Base-by-base conservation (phyloP, 2,113 vertebrate species). In the Alectura lathami region DNA sequence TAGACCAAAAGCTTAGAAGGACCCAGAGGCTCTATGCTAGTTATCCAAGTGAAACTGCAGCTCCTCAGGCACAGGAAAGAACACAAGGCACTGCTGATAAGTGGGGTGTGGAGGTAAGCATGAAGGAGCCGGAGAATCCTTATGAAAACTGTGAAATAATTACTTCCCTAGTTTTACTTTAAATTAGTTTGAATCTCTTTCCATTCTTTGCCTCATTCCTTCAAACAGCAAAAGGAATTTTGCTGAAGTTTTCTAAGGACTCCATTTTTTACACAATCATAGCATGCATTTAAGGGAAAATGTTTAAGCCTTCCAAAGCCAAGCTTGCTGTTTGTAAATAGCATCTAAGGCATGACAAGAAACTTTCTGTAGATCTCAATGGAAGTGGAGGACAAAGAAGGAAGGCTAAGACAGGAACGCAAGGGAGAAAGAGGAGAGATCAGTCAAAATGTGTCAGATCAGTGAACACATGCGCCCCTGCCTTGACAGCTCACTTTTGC, bases 361-460 rank as follows among this genome's bases (percentile, higher is more conserved):
- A 82, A 72, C 51, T 88, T 81, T 91, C 51, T 56, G 59, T 67
- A 88, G 70, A 60, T 83, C 54, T 83, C 51, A 51, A 6, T 81
- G 64, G 43, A 96, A 90, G 51, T 0, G 60, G 47, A 75, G 43
- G 76, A 45, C 64, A 88, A 83, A 86, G 72, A 78, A 45, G 91
- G 60, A 89, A 36, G 42, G 13, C 32, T 81, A 64, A 83, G 30
- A 79, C 29, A 74, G 56, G 62, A 85, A 40, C 54, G 64, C 17
- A 38, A 67, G 73, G 51, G 76, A 36, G 50, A 67, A 89, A 72
- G 78, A 51, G 23, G 17, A 70, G 24, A 89, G 9, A 92, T 91
- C 60, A 86, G 77, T 59, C 38, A 85, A 90, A 93, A 93, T 69
- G 32, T 83, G 79, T 74, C 70, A 91, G 54, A 94, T 77, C 83